Evolutionary conservation across 92 coral and sea anemone species (phyloP), one percentile per base, ranked within the genome.

Genomic region (Epizoanthus fatuus): DNA sequence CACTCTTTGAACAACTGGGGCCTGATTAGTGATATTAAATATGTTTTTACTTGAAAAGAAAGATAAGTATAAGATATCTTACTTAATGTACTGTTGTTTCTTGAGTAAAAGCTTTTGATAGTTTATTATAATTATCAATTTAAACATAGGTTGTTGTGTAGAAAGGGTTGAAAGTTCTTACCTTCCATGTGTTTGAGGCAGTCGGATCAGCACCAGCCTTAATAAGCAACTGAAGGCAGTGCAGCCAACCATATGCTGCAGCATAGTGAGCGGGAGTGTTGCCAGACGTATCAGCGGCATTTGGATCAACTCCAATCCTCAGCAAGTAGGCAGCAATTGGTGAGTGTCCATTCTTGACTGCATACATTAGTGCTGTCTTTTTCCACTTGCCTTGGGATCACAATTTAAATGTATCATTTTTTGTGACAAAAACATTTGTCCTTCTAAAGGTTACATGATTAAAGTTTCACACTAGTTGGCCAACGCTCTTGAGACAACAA

Each of bases 201-300:
- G 89, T 94, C 4, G 95, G 95, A 75, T 92, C 86, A 25, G 89
- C 98, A 47, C 93, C 95, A 74, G 95, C 98, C 59, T 94, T 66
- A 32, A 94, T 92, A 32, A 94, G 83, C 84, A 94, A 71, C 67
- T 92, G 83, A 63, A 94, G 90, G 80, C 98, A 94, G 63, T 94
- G 98, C 45, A 94, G 82, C 98, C 98, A 94, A 64, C 98, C 98
- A 89, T 86, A 94, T 10, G 93, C 98, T 35, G 98, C 95, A 39
- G 98, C 98, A 75, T 94, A 94, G 86, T 94, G 98, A 0, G 88
- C 78, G n/a, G 98, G 92, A 22, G 98, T 91, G 63, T 94, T 94
- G 52, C 95, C 93, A 22, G 98, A 94, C 0, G 98, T 94, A 75
- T 94, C 98, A 2, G 70, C 86, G 10, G 90, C 93, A 81, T 88